Percentiles rank a stretch among this genome's conserved stretches.
Conservation (phyloP, 2,797 vertebrate species). For the Naso thynnoides region DNA sequence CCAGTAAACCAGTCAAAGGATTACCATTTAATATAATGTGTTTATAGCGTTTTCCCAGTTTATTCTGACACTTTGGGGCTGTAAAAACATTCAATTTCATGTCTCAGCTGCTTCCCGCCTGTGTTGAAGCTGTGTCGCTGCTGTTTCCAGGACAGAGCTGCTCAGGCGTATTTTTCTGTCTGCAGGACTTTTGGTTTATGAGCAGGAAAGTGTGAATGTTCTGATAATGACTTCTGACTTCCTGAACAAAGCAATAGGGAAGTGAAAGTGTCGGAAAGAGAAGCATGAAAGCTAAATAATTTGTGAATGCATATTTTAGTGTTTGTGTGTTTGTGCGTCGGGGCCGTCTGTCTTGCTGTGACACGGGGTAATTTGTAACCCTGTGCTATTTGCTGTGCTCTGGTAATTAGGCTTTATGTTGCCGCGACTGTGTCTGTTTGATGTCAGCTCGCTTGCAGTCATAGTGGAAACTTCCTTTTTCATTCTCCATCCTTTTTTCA, state of each 20-base stretch:
- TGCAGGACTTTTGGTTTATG: constrained; percentile 9
- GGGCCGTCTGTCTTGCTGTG: constrained; percentile 40
- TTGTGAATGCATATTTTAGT: constrained; percentile 4
- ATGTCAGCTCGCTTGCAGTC: constrained; percentile 12
- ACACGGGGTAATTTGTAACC: constrained; percentile 47
- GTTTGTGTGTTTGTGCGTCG: constrained; percentile 16
- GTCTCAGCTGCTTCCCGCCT: too few relatives aligned
- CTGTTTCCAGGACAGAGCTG: not conserved
- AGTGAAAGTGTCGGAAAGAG: constrained; percentile 23
- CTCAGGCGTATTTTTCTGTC: not conserved
- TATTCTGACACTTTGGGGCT: not conserved
- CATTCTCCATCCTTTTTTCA: not conserved
- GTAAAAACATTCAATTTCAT: not conserved
- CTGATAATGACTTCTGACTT: not conserved
- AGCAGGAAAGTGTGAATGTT: not conserved
- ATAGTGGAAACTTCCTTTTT: constrained; percentile 48
- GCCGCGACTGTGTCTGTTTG: constrained; percentile 21
- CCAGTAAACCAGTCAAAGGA: not conserved
- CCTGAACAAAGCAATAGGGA: constrained; percentile 27
- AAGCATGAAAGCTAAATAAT: constrained; percentile 13
- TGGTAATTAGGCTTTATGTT: constrained; percentile 45
- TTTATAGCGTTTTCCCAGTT: not conserved
- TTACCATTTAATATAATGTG: not conserved
- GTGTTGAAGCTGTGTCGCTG: not conserved
- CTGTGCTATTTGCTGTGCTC: constrained; percentile 24